Percentiles rank a stretch among this genome's conserved stretches.
phyloP scores from a whole-genome alignment of 2,113 vertebrate species.

The Hipposideros armiger region DNA sequence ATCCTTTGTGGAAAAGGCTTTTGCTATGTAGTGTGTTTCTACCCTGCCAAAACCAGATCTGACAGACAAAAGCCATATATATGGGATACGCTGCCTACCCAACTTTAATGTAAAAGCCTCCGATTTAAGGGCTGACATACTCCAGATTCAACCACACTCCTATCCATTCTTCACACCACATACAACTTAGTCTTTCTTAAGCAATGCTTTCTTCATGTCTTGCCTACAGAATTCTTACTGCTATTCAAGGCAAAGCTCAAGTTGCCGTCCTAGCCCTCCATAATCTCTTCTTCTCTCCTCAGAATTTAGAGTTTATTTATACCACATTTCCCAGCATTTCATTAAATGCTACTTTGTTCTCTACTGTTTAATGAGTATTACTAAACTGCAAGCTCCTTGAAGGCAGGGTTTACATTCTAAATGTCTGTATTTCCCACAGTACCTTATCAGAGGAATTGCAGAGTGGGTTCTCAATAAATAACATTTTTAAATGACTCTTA shows the following conservation, averaged over 20 bases:
- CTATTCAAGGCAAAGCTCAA: slow-evolving; percentile 42
- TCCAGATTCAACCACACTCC: background rate
- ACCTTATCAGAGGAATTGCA: background rate
- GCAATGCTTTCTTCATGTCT: slow-evolving; percentile 4
- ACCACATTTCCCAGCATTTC: slow-evolving; percentile 29
- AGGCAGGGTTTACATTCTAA: background rate
- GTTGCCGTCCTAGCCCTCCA: background rate
- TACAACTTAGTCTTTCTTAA: background rate
- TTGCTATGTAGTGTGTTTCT: background rate
- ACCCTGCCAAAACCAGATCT: slow-evolving; percentile 14
- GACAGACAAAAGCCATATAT: background rate
- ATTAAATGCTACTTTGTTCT: slow-evolving; percentile 23
- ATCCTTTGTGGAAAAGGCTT: background rate
- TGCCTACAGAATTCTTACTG: slow-evolving; percentile 9
- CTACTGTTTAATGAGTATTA: slow-evolving; percentile 21
- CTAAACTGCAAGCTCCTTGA: slow-evolving; percentile 9
- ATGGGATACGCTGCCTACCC: background rate
- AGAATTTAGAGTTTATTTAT: slow-evolving; percentile 35
- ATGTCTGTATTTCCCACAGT: background rate
- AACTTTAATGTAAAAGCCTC: slow-evolving; percentile 30
- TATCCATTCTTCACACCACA: background rate
- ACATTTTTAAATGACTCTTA: slow-evolving; percentile 37
- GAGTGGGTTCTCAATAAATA: background rate
- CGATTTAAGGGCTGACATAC: background rate
- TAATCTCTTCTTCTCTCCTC: background rate